Percentiles rank a stretch among this genome's conserved stretches.
phyloP scores from a whole-genome alignment of 2,797 vertebrate genomes.

The Antrozous pallidus region DNA sequence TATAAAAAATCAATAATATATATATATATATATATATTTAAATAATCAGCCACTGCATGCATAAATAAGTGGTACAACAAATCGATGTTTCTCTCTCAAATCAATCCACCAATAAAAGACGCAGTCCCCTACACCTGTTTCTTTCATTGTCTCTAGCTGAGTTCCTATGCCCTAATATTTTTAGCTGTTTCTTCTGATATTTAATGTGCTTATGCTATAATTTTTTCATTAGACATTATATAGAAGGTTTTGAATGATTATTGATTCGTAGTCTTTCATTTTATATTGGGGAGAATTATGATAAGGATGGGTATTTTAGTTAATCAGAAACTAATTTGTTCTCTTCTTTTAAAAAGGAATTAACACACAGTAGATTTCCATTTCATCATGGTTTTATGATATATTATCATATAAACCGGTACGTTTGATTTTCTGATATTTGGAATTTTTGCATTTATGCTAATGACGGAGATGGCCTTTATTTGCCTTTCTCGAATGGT shows the following conservation, averaged over 20 bases:
- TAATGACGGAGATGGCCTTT: neutral
- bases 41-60: neutral
- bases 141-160: neutral
- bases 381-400: neutral
- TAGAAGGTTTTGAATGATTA: neutral
- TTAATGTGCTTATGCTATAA: neutral
- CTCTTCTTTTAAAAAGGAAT: neutral
- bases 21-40: no score
- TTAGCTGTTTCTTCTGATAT: neutral
- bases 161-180: neutral
- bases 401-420: neutral
- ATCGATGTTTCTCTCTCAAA: neutral
- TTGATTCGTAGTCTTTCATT: neutral
- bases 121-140: neutral
- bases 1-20: no score
- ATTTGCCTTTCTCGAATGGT: neutral
- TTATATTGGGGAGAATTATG: neutral
- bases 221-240: neutral
- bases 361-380: neutral
- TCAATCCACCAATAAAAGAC: neutral
- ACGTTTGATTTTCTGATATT: neutral
- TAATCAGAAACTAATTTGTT: conserved; percentile 2
- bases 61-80: neutral
- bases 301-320: neutral
- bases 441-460: conserved; percentile 10